Conservation (phyloP, 2,888 invertebrate genomes). For the Caenorhabditis sp. region DNA sequence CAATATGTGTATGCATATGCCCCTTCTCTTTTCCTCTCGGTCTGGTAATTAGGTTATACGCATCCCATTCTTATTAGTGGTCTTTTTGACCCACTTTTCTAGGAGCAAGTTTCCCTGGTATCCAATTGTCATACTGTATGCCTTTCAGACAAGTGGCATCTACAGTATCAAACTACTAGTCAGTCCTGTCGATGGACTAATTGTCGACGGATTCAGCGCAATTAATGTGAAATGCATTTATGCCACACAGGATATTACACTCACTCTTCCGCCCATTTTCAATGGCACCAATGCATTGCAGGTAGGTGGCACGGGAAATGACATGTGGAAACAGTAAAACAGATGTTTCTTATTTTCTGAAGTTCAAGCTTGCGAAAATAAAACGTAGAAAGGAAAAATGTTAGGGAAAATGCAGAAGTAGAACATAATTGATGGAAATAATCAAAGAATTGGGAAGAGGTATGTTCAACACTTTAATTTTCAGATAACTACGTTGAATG, state of each 20-base stretch:
- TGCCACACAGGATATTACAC: conserved; percentile 76
- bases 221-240: conserved; percentile 77
- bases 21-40: conserved; percentile 22
- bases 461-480: too few relatives aligned
- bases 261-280: conserved; percentile 75
- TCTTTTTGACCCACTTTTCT: background rate
- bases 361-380: background rate
- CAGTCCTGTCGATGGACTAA: conserved; percentile 75
- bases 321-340: background rate
- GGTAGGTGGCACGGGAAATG: conserved; percentile 36
- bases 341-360: conserved; percentile 5
- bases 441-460: too few relatives aligned
- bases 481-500: conserved; percentile 56
- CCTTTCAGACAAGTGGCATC: conserved; percentile 67
- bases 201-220: conserved; percentile 77
- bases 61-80: conserved; percentile 56
- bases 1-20: conserved; percentile 61
- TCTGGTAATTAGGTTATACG: conserved; percentile 60
- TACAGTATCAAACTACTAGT: conserved; percentile 74
- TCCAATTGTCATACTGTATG: background rate
- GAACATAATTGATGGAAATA: too few relatives aligned
- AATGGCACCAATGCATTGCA: conserved; percentile 71
- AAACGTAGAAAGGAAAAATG: background rate
- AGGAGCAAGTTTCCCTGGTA: conserved; percentile 7
- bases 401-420: background rate